Conservation (phyloP, 2,888 invertebrate species). For the Megalurothrips usitatus region DNA sequence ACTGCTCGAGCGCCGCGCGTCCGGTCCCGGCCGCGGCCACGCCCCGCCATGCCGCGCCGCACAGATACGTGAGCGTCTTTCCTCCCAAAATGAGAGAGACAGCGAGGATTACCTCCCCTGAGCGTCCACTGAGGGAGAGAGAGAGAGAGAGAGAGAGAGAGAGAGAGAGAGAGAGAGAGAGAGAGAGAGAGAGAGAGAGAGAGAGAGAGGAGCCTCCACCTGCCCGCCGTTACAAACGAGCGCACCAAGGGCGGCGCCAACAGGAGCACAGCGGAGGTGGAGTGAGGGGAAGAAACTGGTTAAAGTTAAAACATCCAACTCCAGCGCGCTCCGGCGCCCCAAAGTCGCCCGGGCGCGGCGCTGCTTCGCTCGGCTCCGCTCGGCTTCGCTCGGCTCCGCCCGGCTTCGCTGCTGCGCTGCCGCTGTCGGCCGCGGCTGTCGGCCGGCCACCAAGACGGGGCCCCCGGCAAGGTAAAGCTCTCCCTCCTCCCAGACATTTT, state of each 20-base stretch:
- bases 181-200: constrained; percentile 1
- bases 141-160: no score
- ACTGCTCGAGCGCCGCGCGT: no score
- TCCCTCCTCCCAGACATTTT: neutral
- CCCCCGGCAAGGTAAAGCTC: neutral
- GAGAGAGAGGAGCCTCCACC: neutral
- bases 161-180: neutral
- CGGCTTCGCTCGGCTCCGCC: neutral
- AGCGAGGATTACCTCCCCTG: neutral
- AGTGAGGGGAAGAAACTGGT: neutral
- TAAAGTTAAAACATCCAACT: constrained; percentile 2
- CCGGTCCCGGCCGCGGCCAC: neutral
- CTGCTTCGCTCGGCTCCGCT: no score
- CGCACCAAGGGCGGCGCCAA: neutral
- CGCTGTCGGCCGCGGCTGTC: no score
- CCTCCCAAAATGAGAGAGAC: neutral
- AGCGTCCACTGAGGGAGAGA: neutral
- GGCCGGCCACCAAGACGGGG: no score
- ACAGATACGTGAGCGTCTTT: neutral
- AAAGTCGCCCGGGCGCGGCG: no score
- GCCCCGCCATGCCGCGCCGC: neutral
- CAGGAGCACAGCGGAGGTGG: neutral
- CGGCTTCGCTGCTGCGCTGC: neutral
- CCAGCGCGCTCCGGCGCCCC: neutral
- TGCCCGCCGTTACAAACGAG: neutral